Conservation (phyloP, 1,140 invertebrate genomes). For the Pectinophora gossypiella region DNA sequence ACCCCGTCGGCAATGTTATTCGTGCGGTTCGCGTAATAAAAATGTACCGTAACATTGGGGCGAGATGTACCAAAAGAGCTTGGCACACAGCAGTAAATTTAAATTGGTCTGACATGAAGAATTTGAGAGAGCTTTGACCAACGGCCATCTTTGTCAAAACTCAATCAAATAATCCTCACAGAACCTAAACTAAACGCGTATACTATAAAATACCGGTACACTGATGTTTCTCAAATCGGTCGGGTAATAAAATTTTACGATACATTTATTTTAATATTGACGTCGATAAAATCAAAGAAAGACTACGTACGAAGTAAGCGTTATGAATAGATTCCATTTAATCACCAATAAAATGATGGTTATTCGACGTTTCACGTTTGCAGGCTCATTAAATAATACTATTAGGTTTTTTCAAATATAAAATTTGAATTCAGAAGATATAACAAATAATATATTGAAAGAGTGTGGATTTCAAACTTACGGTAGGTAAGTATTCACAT, state of each 20-base stretch:
- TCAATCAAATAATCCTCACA: constrained; percentile 29
- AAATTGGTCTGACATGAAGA: constrained; percentile 8
- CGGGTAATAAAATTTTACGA: constrained; percentile 40
- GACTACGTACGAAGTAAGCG: neutral
- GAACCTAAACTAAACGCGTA: constrained; percentile 28
- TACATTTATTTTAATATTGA: constrained; percentile 36
- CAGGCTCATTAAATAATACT: neutral
- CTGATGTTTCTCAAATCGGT: constrained; percentile 22
- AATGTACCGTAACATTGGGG: neutral
- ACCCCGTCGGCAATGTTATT: constrained; percentile 20
- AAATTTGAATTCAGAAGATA: too few species aligned
- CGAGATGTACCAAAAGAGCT: neutral
- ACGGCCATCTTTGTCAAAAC: constrained; percentile 22
- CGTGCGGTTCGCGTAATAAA: constrained; percentile 3
- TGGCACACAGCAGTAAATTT: neutral
- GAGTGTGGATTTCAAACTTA: too few species aligned
- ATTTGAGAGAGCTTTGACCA: constrained; percentile 17
- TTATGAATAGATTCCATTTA: constrained; percentile 36
- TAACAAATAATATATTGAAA: too few species aligned
- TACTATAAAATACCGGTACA: constrained; percentile 12
- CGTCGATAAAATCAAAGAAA: constrained; percentile 35
- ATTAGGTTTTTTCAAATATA: too few species aligned
- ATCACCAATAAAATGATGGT: constrained; percentile 27
- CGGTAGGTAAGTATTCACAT: too few species aligned
- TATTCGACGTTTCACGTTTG: constrained; percentile 14